Evolutionary conservation across 1,140 invertebrate species (phyloP).

Genomic region (Aphaenogaster floridana): DNA sequence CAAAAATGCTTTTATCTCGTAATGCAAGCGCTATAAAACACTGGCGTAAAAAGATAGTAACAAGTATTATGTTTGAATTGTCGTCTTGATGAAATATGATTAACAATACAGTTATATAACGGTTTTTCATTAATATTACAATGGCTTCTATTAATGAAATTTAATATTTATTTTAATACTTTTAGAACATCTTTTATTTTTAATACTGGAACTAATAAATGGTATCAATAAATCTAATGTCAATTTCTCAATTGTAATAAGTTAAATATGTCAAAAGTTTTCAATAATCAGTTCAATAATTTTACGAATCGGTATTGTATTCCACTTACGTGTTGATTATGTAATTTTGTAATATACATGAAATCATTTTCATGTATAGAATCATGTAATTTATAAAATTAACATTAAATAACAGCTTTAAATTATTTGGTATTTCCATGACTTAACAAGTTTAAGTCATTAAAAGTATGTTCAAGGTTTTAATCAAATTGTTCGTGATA

Average conservation of each 20-base stretch:
- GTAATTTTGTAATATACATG: not conserved
- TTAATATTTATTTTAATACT: not conserved
- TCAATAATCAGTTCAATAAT: not conserved
- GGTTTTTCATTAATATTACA: not conserved
- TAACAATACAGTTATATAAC: conserved; percentile 43
- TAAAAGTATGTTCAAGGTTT: not conserved
- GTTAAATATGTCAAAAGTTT: not conserved
- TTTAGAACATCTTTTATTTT: not conserved
- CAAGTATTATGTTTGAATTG: conserved; percentile 16
- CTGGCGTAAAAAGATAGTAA: not conserved
- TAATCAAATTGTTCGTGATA: not conserved
- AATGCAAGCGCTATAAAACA: not conserved
- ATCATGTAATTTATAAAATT: not conserved
- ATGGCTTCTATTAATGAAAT: not conserved
- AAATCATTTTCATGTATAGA: not conserved
- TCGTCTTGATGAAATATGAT: conserved; percentile 28
- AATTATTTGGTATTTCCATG: not conserved
- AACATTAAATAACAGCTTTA: not conserved
- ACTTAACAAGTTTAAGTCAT: not conserved
- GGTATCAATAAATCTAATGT: not conserved
- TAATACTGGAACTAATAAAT: not conserved
- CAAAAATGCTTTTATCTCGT: not conserved
- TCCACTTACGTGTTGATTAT: not conserved
- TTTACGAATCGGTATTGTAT: not conserved
- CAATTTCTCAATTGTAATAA: not conserved